These are phyloP conservation scores for Triops longicaudatus DNA, from an alignment of 1,140 invertebrate species.

Conservation along the genomic window DNA sequence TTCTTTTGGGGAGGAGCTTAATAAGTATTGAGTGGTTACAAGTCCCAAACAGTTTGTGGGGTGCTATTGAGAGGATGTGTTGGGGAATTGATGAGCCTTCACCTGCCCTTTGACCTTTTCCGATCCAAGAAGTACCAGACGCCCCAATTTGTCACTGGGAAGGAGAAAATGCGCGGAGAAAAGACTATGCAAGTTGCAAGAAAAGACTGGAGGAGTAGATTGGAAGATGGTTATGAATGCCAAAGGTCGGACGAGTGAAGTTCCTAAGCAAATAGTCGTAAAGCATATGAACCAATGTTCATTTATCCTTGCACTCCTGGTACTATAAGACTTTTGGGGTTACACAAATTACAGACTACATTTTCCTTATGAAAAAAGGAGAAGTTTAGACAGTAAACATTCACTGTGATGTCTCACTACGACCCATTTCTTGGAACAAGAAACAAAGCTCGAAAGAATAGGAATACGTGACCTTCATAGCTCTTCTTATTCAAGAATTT, in stretches of 20 bases:
- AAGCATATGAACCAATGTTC: neutral
- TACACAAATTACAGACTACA: neutral
- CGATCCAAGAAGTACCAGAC: neutral
- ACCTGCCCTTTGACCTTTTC: neutral
- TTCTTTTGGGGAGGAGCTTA: neutral
- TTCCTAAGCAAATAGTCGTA: neutral
- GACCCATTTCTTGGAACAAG: too few relatives aligned
- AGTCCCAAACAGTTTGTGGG: neutral
- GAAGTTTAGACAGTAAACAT: too few relatives aligned
- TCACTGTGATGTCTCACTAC: too few relatives aligned
- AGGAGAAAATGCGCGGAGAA: neutral
- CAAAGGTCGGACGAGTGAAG: neutral
- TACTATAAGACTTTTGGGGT: neutral
- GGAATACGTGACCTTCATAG: too few relatives aligned
- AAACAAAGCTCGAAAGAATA: too few relatives aligned
- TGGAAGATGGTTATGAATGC: neutral
- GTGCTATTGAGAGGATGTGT: neutral
- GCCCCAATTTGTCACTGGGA: constrained; percentile 2
- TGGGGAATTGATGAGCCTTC: constrained; percentile 9
- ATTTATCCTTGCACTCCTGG: neutral
- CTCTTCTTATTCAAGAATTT: too few relatives aligned
- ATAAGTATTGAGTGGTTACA: neutral
- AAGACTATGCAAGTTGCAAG: neutral
- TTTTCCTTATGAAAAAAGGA: neutral
- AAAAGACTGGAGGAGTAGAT: neutral